phyloP scores from a whole-genome alignment of 2,797 vertebrate species.

The Strix occidentalis region DNA sequence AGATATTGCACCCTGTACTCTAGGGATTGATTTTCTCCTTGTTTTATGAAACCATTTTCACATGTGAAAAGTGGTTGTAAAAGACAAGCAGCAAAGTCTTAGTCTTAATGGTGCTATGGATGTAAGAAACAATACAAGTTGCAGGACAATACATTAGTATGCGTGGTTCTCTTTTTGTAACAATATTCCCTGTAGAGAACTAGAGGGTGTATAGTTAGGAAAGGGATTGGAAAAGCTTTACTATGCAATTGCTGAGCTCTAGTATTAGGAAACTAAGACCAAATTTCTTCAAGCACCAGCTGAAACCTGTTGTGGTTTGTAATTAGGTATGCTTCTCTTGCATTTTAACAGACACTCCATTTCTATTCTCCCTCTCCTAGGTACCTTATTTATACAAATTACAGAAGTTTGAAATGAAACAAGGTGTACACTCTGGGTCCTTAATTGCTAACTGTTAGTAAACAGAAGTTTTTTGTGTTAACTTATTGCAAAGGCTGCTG shows the following conservation, averaged over 20 bases:
- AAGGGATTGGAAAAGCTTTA: background rate
- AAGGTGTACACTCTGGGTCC: background rate
- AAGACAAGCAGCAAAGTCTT: background rate
- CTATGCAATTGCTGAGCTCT: background rate
- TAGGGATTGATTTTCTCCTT: background rate
- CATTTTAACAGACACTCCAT: background rate
- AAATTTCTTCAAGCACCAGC: background rate
- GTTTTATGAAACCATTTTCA: background rate
- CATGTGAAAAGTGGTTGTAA: background rate
- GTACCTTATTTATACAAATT: background rate
- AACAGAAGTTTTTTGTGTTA: background rate
- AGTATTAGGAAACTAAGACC: background rate
- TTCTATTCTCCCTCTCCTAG: background rate
- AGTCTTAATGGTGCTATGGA: background rate
- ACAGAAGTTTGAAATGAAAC: background rate
- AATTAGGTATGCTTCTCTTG: background rate
- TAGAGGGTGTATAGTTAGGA: accelerated
- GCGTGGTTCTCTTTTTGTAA: accelerated
- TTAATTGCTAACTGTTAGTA: background rate
- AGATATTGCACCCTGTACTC: background rate
- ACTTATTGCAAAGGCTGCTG: background rate
- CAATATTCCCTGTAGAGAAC: background rate
- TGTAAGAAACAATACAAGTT: background rate
- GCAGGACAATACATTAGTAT: background rate
- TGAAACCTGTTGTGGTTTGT: background rate